Base-by-base conservation (phyloP, 2,113 vertebrate genomes). In the Neogale vison region DNA sequence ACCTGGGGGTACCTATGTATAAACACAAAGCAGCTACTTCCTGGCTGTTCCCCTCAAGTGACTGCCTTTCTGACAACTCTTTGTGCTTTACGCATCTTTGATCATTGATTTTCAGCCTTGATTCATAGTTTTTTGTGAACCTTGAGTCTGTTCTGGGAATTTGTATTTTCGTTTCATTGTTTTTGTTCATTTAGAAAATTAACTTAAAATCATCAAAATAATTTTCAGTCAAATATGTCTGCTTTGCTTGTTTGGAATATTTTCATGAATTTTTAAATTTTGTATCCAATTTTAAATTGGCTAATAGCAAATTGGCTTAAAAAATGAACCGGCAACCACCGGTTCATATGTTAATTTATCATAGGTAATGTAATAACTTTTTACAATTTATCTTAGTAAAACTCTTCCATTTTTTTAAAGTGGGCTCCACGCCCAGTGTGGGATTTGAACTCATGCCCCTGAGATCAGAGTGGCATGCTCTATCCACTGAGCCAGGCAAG, bases 111-210 rank as follows among this genome's bases (percentile, higher is more conserved):
- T 76, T 81, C 36, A 18, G 81, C 24, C 85, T 90, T 39, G 29
- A 77, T 45, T 80, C 76, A 79, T 34, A 95, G 80, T 21, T 88
- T 94, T 69, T 63, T 36, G 45, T 88, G 39, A 88, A 55, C 77
- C 63, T 65, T 57, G 10, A 24, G 71, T 85, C 39, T 74, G n/a
- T 71, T 72, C 50, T 67, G 47, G 84, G 76, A 80, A 93, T 65
- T 71, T 85, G 3, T 93, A 57, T 92, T 95, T 65, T 94, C 87
- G 79, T 95, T 82, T 61, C 15, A 31, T 79, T 88, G 63, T 88
- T 96, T 94, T 83, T 42, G 55, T 85, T 90, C 65, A 81, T 77
- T 96, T 94, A 87, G 88, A 96, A 98, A 96, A 95, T 84, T 59
- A 36, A 94, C 84, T 61, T 92, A 85, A 90, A 72, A 52, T 86